phyloP scores from a whole-genome alignment of 2,888 invertebrate species.

The Scaeva pyrastri region DNA sequence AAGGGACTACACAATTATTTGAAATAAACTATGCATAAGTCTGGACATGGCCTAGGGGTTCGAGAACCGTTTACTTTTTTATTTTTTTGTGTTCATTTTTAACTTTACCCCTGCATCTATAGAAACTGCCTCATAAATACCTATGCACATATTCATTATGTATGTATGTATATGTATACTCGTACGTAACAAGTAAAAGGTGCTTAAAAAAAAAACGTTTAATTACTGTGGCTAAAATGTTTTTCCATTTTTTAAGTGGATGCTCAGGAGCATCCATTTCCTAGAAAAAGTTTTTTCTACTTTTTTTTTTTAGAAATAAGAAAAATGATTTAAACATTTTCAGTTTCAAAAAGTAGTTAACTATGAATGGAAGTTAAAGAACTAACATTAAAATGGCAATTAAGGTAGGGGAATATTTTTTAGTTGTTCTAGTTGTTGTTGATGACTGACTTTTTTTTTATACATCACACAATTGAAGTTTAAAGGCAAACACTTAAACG shows the following conservation, averaged over 20 bases:
- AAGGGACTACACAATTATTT: neutral
- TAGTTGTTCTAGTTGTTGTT: neutral
- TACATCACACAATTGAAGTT: neutral
- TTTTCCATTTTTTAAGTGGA: slow-evolving; percentile 2
- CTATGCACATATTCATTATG: too few relatives aligned
- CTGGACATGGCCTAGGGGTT: neutral
- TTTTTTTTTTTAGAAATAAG: neutral
- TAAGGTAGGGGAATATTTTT: neutral
- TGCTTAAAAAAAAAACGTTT: slow-evolving; percentile 15
- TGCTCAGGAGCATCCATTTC: neutral
- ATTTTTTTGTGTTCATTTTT: neutral
- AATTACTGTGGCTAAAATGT: slow-evolving; percentile 24
- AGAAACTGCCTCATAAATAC: too few relatives aligned
- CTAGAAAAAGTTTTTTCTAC: neutral
- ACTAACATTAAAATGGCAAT: slow-evolving; percentile 7
- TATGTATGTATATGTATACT: too few relatives aligned
- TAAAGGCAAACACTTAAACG: neutral
- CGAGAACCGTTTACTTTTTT: slow-evolving; percentile 1
- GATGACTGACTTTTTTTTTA: neutral
- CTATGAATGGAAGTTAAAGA: neutral
- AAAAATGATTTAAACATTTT: neutral
- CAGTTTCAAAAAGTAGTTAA: neutral
- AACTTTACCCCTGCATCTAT: neutral
- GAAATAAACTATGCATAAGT: slow-evolving; percentile 11
- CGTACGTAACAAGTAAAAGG: neutral